A percentile compares a stretch with the other conserved stretches of the same genome.
phyloP scores from a whole-genome alignment of 2,888 invertebrate genomes.

The Temnothorax ravouxi region DNA sequence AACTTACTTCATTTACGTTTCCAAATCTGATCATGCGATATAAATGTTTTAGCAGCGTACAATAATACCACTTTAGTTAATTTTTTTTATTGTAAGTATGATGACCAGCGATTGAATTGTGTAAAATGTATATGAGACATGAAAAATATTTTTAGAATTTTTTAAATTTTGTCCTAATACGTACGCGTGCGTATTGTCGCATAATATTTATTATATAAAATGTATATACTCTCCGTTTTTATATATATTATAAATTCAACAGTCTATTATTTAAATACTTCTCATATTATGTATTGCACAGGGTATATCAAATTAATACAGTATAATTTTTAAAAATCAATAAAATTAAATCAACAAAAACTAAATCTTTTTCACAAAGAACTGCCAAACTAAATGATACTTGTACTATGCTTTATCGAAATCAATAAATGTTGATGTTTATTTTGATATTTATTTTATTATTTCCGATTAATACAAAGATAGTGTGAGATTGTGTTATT shows the following conservation, averaged over 20 bases:
- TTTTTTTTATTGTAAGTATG: not conserved
- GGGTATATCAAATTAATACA: not conserved
- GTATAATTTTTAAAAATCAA: not conserved
- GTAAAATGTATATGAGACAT: not conserved
- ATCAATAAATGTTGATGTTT: conserved; percentile 1
- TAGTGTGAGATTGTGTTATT: not conserved
- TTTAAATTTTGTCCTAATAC: not conserved
- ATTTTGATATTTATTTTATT: not conserved
- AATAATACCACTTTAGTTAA: not conserved
- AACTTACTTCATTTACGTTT: conserved; percentile 47
- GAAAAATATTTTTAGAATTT: not conserved
- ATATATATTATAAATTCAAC: not conserved
- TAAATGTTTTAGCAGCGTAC: not conserved
- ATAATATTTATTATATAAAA: not conserved
- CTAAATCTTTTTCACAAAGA: not conserved
- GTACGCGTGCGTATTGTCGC: too few species aligned
- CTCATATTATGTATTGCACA: not conserved
- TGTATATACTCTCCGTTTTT: not conserved
- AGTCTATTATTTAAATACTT: not conserved
- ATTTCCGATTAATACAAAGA: not conserved
- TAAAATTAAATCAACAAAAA: not conserved
- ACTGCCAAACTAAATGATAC: not conserved
- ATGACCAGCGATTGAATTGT: not conserved
- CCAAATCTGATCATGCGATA: not conserved
- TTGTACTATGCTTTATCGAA: not conserved